Percentiles rank a stretch among this genome's conserved stretches.
Evolutionary conservation across 64 coral and sea anemone genomes (phyloP).

Genomic region (Actinia equina): DNA sequence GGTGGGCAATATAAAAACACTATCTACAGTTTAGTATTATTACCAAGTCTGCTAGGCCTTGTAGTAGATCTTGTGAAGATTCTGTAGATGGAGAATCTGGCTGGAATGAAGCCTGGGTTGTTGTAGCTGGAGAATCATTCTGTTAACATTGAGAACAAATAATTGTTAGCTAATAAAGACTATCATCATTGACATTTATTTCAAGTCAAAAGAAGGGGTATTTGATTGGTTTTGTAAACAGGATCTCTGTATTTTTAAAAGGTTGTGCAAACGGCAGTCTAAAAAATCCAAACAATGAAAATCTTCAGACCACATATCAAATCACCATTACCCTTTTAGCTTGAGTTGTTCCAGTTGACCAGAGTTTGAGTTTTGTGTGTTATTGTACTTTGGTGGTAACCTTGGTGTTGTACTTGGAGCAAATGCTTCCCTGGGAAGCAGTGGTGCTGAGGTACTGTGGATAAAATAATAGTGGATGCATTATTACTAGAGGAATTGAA

Average conservation of each 20-base stretch:
- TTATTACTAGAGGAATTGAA: too few species aligned
- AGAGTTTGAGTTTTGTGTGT: neutral
- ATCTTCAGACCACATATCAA: too few species aligned
- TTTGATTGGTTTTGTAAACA: too few species aligned
- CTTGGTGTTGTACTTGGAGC: conserved; percentile 54
- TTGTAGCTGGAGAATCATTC: neutral
- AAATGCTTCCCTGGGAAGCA: conserved; percentile 70
- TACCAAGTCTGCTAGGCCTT: conserved; percentile 9
- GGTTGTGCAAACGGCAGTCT: too few species aligned
- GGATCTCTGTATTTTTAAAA: too few species aligned
- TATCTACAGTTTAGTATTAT: neutral
- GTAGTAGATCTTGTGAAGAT: neutral
- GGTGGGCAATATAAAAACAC: too few species aligned
- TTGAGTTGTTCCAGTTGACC: neutral
- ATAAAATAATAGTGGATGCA: neutral
- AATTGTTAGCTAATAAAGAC: neutral
- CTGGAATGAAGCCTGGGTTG: neutral
- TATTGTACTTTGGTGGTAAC: conserved; percentile 20
- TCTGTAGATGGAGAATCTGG: neutral
- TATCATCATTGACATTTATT: too few species aligned
- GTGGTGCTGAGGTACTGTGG: neutral
- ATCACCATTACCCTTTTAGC: neutral
- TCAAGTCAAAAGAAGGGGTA: too few species aligned
- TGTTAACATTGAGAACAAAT: neutral
- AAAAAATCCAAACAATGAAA: too few species aligned